phyloP scores from a whole-genome alignment of 1,140 invertebrate species.

The Pseudomyrmex cubaensis region DNA sequence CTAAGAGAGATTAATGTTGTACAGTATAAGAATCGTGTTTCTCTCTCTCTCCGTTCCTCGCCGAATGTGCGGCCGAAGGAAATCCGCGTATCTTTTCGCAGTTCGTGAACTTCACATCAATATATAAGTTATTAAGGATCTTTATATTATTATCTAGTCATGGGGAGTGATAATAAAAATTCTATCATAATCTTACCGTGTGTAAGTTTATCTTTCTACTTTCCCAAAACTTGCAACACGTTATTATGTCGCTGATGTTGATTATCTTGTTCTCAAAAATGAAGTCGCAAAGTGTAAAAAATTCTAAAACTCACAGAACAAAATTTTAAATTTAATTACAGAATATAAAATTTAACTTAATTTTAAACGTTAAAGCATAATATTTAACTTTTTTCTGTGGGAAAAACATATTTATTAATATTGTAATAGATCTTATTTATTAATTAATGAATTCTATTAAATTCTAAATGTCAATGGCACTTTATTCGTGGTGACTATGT shows the following conservation, averaged over 20 bases:
- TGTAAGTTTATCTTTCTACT: conserved; percentile 29
- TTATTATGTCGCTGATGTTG: too few relatives aligned
- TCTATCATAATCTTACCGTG: conserved; percentile 81
- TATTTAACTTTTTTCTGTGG: too few relatives aligned
- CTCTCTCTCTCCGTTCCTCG: conserved; percentile 57
- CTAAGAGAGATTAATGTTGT: conserved; percentile 69
- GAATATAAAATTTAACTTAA: too few relatives aligned
- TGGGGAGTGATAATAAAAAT: conserved; percentile 83
- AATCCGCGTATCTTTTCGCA: conserved; percentile 67
- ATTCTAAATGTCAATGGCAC: conserved; percentile 76
- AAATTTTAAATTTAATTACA: not conserved
- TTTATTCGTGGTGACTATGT: conserved; percentile 79
- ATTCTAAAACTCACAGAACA: not conserved
- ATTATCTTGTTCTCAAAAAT: not conserved
- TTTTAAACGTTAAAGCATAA: too few relatives aligned
- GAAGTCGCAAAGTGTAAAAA: not conserved
- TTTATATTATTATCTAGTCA: conserved; percentile 84
- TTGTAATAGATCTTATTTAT: not conserved
- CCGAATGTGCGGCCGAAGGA: conserved; percentile 55
- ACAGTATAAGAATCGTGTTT: conserved; percentile 68
- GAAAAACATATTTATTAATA: too few relatives aligned
- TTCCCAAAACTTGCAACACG: not conserved
- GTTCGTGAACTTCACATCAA: conserved; percentile 74
- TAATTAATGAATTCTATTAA: not conserved
- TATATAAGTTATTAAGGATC: conserved; percentile 81